A percentile compares a stretch with the other conserved stretches of the same genome.
phyloP scores from a whole-genome alignment of 2,888 invertebrate species.

The Blomia tropicalis region DNA sequence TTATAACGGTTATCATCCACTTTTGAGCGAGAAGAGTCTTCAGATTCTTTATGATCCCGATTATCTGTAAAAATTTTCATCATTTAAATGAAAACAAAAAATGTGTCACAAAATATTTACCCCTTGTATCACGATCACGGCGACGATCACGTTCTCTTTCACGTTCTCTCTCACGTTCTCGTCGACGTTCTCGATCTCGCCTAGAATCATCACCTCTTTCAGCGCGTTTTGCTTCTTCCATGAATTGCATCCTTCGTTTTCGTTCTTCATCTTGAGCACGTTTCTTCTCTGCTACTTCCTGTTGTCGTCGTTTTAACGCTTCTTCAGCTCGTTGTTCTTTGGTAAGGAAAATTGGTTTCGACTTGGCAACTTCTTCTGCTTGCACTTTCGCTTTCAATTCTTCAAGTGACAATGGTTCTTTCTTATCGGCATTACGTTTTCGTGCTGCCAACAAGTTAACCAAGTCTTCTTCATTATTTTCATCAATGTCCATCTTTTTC shows the following conservation, averaged over 20 bases:
- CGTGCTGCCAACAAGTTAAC: slow-evolving; percentile 35
- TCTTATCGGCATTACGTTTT: slow-evolving; percentile 27
- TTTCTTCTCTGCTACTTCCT: slow-evolving; percentile 63
- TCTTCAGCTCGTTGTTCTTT: slow-evolving; percentile 84
- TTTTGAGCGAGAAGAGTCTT: slow-evolving; percentile 29
- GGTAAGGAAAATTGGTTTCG: slow-evolving; percentile 89
- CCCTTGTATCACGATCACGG: slow-evolving; percentile 32
- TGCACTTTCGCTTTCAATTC: slow-evolving; percentile 64
- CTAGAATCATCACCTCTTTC: slow-evolving; percentile 32
- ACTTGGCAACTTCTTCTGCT: slow-evolving; percentile 78
- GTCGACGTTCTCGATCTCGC: slow-evolving; percentile 9
- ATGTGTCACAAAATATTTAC: too few relatives aligned
- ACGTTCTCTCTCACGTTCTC: slow-evolving; percentile 24
- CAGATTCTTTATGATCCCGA: slow-evolving; percentile 30
- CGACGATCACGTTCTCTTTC: slow-evolving; percentile 33
- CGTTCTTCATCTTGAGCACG: slow-evolving; percentile 53
- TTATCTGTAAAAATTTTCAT: too few relatives aligned
- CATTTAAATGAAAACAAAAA: too few relatives aligned
- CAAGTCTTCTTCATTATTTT: slow-evolving; percentile 32
- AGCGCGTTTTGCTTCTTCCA: slow-evolving; percentile 34
- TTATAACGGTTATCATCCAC: slow-evolving; percentile 33
- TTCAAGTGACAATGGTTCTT: slow-evolving; percentile 82
- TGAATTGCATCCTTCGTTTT: slow-evolving; percentile 45
- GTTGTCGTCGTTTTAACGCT: slow-evolving; percentile 71
- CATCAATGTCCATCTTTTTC: slow-evolving; percentile 37